Percentiles rank a stretch among this genome's conserved stretches.
phyloP scores from a whole-genome alignment of 2,113 vertebrate genomes.

The Chloebia gouldiae region DNA sequence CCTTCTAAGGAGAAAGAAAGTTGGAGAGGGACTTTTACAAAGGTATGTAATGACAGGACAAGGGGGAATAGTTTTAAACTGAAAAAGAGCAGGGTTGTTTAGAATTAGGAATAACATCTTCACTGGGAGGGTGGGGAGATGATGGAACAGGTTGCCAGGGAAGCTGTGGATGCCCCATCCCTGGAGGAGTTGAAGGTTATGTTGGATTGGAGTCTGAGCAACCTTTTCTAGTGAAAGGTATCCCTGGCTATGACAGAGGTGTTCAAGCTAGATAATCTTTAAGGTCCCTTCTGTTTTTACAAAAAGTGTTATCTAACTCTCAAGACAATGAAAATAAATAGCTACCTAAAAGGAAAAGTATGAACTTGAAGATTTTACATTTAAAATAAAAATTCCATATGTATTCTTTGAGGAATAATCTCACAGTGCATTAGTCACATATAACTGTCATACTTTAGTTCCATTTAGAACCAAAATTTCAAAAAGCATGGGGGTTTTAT shows the following conservation, averaged over 20 bases:
- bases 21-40: background rate
- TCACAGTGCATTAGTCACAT: background rate
- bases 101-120: rapidly evolving
- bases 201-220: background rate
- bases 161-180: background rate
- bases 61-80: background rate
- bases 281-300: background rate
- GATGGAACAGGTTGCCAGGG: background rate
- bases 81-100: background rate
- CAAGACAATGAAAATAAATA: background rate
- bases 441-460: background rate
- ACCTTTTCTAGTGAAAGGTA: background rate
- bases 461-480: background rate
- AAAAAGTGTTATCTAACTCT: background rate
- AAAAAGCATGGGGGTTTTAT: rapidly evolving
- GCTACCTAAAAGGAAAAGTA: background rate
- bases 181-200: no score
- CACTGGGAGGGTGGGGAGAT: background rate
- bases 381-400: background rate
- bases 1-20: background rate
- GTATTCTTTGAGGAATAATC: background rate
- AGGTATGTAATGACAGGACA: background rate
- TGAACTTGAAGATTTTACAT: background rate
- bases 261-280: background rate
- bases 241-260: no score